Evolutionary conservation across 2,888 invertebrate species (phyloP).

Genomic region (Diaperis boleti): DNA sequence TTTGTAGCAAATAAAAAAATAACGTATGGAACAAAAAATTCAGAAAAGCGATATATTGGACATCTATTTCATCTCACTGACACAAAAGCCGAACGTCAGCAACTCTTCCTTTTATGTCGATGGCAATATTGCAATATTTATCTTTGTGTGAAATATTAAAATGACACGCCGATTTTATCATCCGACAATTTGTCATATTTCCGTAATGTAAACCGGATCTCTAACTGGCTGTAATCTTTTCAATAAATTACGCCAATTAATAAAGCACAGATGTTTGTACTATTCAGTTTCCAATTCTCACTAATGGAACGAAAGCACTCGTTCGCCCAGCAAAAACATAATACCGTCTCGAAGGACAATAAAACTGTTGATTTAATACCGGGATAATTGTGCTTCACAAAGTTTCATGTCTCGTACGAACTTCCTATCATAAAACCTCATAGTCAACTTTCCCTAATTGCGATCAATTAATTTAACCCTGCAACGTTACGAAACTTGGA

Average conservation of each 20-base stretch:
- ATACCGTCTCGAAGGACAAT: slow-evolving; percentile 11
- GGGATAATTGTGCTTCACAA: slow-evolving; percentile 7
- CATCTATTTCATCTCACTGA: too few species aligned
- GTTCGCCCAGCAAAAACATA: slow-evolving; percentile 10
- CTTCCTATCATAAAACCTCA: slow-evolving; percentile 9
- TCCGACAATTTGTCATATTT: slow-evolving; percentile 5
- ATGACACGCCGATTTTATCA: too few species aligned
- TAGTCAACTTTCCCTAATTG: not conserved
- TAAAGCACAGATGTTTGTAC: slow-evolving; percentile 9
- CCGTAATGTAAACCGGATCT: not conserved
- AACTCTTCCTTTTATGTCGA: too few species aligned
- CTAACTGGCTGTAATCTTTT: slow-evolving; percentile 11
- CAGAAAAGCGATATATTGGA: too few species aligned
- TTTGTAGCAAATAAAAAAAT: too few species aligned
- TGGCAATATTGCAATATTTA: too few species aligned
- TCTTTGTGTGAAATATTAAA: too few species aligned
- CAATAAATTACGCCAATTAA: slow-evolving; percentile 10
- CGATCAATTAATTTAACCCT: slow-evolving; percentile 8
- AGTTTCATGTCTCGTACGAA: slow-evolving; percentile 12
- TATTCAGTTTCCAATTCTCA: slow-evolving; percentile 16
- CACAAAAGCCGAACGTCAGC: too few species aligned
- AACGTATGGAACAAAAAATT: too few species aligned
- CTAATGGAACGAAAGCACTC: slow-evolving; percentile 13
- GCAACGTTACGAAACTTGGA: too few species aligned
- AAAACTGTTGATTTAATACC: slow-evolving; percentile 19